phyloP scores from a whole-genome alignment of 2,888 invertebrate genomes.

The Pycnomerus fuliginosus region DNA sequence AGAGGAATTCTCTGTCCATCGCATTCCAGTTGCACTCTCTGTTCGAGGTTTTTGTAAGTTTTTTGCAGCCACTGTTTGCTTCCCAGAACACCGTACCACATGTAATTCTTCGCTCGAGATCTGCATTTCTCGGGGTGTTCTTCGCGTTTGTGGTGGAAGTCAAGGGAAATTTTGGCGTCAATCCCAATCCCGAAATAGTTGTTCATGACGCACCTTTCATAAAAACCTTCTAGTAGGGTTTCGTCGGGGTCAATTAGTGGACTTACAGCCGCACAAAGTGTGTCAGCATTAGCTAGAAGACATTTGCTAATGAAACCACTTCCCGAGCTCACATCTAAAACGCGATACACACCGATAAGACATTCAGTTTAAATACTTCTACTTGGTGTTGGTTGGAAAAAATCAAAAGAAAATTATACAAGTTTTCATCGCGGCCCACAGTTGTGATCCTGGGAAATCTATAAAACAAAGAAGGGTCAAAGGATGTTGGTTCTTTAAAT shows the following conservation, averaged over 20 bases:
- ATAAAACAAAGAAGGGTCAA: conserved; percentile 17
- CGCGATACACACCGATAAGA: conserved; percentile 26
- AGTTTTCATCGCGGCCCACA: too few relatives aligned
- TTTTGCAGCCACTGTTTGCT: conserved; percentile 82
- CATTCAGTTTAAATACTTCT: conserved; percentile 19
- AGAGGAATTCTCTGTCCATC: conserved; percentile 94
- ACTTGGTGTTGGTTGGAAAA: conserved; percentile 20
- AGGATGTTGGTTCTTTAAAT: too few relatives aligned
- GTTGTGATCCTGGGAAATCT: too few relatives aligned
- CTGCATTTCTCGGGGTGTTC: conserved; percentile 96
- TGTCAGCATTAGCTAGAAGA: conserved; percentile 92
- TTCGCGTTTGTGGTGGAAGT: conserved; percentile 95
- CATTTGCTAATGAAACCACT: conserved; percentile 93
- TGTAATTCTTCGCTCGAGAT: conserved; percentile 91
- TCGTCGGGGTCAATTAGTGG: conserved; percentile 93
- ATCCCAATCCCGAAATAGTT: conserved; percentile 99
- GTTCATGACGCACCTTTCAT: conserved; percentile 96
- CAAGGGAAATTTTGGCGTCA: conserved; percentile 95
- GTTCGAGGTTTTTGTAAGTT: conserved; percentile 94
- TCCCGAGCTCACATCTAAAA: conserved; percentile 66
- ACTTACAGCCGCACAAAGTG: conserved; percentile 93
- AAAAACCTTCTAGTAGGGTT: conserved; percentile 82
- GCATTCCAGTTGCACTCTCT: conserved; percentile 92
- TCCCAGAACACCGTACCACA: conserved; percentile 88
- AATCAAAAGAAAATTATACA: too few relatives aligned